phyloP scores from a whole-genome alignment of 1,140 invertebrate species.

The Aphelinus atriplicis region DNA sequence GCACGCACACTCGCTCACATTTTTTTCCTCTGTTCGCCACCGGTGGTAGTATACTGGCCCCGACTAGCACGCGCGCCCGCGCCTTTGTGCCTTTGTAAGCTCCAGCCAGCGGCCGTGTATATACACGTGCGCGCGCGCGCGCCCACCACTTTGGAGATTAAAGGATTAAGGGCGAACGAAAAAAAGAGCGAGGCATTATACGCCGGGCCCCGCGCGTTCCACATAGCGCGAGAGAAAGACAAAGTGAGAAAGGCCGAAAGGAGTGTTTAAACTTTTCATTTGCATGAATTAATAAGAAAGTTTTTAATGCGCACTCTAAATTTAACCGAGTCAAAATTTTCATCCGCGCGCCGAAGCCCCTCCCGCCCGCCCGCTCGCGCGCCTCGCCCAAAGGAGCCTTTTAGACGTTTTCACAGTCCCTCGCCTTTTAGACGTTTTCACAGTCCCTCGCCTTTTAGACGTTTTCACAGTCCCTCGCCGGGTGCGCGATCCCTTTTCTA shows the following conservation, averaged over 20 bases:
- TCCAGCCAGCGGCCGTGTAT: not conserved
- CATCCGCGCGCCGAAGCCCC: not conserved
- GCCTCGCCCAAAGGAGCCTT: too few relatives aligned
- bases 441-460: not conserved
- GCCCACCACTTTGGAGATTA: constrained; percentile 6
- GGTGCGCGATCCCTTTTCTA: not conserved
- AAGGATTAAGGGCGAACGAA: not conserved
- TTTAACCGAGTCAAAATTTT: constrained; percentile 5
- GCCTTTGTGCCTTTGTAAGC: not conserved
- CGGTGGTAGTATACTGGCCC: too few relatives aligned
- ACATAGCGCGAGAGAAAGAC: constrained; percentile 5
- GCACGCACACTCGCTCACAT: too few relatives aligned
- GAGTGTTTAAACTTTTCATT: constrained; percentile 24
- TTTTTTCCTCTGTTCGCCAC: too few relatives aligned
- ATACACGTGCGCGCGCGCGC: not conserved
- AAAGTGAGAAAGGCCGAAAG: not conserved
- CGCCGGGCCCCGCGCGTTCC: not conserved
- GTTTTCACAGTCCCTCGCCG: not conserved
- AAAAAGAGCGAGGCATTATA: not conserved
- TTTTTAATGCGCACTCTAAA: constrained; percentile 20
- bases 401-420: not conserved
- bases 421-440: too few relatives aligned
- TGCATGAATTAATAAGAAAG: constrained; percentile 27
- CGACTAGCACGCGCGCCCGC: not conserved
- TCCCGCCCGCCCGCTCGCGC: too few relatives aligned